phyloP scores from a whole-genome alignment of 1,140 invertebrate genomes.

The Argopecten irradians region DNA sequence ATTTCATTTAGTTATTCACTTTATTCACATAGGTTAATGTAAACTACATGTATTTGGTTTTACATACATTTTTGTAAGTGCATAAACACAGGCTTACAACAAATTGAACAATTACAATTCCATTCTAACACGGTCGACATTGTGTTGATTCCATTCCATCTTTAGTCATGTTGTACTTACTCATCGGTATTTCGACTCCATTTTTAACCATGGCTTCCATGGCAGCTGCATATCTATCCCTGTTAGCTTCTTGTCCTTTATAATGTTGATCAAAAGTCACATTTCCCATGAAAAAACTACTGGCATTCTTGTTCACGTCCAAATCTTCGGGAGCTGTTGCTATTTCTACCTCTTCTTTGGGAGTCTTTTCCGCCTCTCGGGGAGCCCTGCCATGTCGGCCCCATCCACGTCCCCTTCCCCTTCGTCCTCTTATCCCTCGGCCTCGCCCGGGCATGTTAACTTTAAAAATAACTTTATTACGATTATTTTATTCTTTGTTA shows the following conservation, averaged over 20 bases:
- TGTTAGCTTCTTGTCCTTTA: constrained; percentile 62
- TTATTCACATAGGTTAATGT: background rate
- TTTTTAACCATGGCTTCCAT: constrained; percentile 60
- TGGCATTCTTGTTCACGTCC: constrained; percentile 13
- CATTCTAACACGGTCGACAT: background rate
- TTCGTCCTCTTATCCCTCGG: background rate
- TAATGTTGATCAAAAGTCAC: constrained; percentile 61
- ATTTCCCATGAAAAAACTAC: constrained; percentile 53
- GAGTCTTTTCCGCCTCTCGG: background rate
- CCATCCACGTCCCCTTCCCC: background rate
- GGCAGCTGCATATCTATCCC: constrained; percentile 62
- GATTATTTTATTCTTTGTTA: too few species aligned
- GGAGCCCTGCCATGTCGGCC: background rate
- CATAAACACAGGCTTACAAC: too few species aligned
- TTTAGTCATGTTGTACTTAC: constrained; percentile 52
- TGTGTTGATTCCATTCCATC: background rate
- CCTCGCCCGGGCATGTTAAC: background rate
- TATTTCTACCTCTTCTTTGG: constrained; percentile 1
- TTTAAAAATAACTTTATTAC: background rate
- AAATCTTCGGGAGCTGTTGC: background rate
- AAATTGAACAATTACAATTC: background rate
- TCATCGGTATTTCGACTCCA: constrained; percentile 63
- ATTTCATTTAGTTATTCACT: background rate
- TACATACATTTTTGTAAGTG: background rate
- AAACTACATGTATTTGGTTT: too few species aligned